Evolutionary conservation across 2,797 vertebrate genomes (phyloP).

Genomic region (Pampus argenteus): DNA sequence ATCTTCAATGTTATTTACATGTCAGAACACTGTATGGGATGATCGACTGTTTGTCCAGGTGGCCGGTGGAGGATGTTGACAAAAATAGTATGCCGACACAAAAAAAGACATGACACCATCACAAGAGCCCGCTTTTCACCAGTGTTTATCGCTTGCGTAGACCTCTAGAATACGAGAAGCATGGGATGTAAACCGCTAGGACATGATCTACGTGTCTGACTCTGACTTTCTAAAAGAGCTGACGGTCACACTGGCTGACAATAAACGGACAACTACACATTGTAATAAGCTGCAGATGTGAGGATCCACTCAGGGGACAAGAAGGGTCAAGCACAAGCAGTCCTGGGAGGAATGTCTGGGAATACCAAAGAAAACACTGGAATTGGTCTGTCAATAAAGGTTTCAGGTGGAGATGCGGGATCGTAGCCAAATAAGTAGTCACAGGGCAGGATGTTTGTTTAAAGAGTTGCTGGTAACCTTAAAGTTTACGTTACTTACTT

Average conservation of each 20-base stretch:
- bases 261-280: conserved; percentile 17
- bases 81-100: conserved; percentile 23
- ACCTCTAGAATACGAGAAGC: conserved; percentile 18
- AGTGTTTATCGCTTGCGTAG: conserved; percentile 19
- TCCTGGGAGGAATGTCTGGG: conserved; percentile 40
- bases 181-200: conserved; percentile 64
- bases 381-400: conserved; percentile 42
- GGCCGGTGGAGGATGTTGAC: conserved; percentile 25
- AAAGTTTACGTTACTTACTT: conserved; percentile 32
- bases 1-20: conserved; percentile 45
- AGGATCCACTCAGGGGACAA: conserved; percentile 37
- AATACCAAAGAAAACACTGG: conserved; percentile 61
- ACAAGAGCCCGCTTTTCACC: conserved; percentile 38
- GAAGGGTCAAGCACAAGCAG: conserved; percentile 41
- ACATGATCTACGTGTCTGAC: conserved; percentile 31
- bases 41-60: conserved; percentile 43
- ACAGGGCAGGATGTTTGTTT: conserved; percentile 16
- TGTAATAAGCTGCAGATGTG: conserved; percentile 60
- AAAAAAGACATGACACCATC: conserved; percentile 53
- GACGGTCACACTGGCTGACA: conserved; percentile 20
- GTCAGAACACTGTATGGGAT: conserved; percentile 30
- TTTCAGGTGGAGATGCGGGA: conserved; percentile 44
- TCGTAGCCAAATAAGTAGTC: conserved; percentile 50
- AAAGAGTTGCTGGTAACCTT: conserved; percentile 25
- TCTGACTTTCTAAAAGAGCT: conserved; percentile 33